Percentiles rank a stretch among this genome's conserved stretches.
Conservation (phyloP, 2,888 invertebrate species). For the Scotopteryx bipunctaria region DNA sequence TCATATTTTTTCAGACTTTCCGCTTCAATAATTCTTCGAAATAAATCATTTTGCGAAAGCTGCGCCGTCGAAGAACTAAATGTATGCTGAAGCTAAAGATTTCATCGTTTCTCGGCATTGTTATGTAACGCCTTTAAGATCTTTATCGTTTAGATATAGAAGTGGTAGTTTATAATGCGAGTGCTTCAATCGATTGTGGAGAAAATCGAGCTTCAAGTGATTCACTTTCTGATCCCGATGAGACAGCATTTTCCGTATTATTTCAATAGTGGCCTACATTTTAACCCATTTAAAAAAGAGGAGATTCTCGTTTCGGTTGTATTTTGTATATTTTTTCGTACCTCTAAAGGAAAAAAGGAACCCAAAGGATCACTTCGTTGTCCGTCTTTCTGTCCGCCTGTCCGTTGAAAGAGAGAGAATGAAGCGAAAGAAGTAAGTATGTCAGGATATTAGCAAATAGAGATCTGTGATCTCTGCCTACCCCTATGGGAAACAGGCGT, state of each 20-base stretch:
- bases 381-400: no score
- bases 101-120: constrained; percentile 30
- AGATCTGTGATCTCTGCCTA: no score
- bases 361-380: no score
- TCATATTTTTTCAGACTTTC: constrained; percentile 31
- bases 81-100: constrained; percentile 27
- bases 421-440: no score
- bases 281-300: background rate
- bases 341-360: no score
- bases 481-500: no score
- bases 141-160: constrained; percentile 32
- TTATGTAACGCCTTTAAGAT: constrained; percentile 29
- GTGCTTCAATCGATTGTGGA: constrained; percentile 34
- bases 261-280: constrained; percentile 47
- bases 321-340: no score
- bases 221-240: constrained; percentile 47
- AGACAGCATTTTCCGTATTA: constrained; percentile 43
- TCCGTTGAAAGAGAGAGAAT: no score
- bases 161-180: constrained; percentile 44
- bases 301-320: no score
- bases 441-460: no score
- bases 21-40: constrained; percentile 37
- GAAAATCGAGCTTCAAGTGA: constrained; percentile 42
- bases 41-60: constrained; percentile 19
- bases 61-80: constrained; percentile 19